Evolutionary conservation across 2,888 invertebrate species (phyloP), one percentile per base, ranked within the genome.

Genomic region (Xylota sylvarum): DNA sequence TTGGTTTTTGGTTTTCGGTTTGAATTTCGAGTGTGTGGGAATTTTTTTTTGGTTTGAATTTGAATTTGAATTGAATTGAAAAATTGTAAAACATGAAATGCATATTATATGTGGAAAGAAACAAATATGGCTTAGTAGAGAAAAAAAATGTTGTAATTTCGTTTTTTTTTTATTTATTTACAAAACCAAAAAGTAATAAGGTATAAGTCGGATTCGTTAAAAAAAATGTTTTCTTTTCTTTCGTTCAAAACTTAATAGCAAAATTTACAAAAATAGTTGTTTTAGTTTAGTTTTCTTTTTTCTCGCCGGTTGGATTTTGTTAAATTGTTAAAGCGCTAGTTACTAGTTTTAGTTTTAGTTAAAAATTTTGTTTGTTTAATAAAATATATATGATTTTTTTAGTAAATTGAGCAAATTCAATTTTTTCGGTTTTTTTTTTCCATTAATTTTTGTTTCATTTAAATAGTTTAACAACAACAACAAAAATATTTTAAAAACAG

Each of bases 401-500:
- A 5, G 23, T 48, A 64, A 89, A 50, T 48, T 78, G 72, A 84
- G 74, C 73, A 70, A 84, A 73, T 79, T 84, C 62, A 74, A 56
- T 88, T 88, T 70, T 85, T 87, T 43, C 77, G 48, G 80, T 88
- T 73, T 7, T 58, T 79, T 87, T 23, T 2, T 23, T 23, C 3
- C 3, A 23, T 23, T 23, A 23, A 23, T 70, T 85, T 87, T 43
- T 78, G 48, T 81, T 88, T 76, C 6, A 56, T 79, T 87, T 80
- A 30, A 37, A 37, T 65, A 78, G 83, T 86, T 84, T 73, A 83
- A 74, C 64, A 87, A 83, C 74, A 72, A 43, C 69, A 82, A 87
- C 77, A 83, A 78, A 87, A 83, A 83, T 83, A 73, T 84, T 89
- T 88, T 89, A 90, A 37, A 37, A 90, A 90, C 89, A 91, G 92